phyloP scores from a whole-genome alignment of 1,140 invertebrate species.

The Anastrepha ludens region DNA sequence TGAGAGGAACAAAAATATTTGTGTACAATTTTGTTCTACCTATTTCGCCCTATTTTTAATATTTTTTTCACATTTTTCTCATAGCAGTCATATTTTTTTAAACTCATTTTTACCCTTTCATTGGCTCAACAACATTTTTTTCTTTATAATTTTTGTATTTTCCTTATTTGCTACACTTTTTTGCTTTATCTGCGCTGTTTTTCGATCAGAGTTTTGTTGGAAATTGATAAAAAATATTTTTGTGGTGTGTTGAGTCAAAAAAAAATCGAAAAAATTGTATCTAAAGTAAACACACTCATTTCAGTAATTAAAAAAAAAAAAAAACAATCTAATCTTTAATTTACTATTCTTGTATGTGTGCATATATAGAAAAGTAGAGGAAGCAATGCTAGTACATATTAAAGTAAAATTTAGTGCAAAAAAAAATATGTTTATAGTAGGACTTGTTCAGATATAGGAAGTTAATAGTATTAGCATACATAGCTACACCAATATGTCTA shows the following conservation, averaged over 20 bases:
- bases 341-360: neutral
- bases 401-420: neutral
- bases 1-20: no score
- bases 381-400: neutral
- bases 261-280: neutral
- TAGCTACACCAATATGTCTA: neutral
- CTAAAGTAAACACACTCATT: neutral
- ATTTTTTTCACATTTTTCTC: no score
- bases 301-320: neutral
- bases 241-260: constrained; percentile 13
- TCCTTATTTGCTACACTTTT: neutral
- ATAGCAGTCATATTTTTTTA: no score
- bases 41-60: no score
- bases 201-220: neutral
- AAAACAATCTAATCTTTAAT: constrained; percentile 1
- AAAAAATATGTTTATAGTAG: neutral
- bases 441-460: neutral
- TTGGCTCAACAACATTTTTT: neutral
- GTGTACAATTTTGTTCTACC: no score
- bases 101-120: neutral
- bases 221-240: neutral
- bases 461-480: neutral
- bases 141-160: neutral
- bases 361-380: neutral
- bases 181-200: constrained; percentile 1